A percentile compares a stretch with the other conserved stretches of the same genome.
Conservation (phyloP, 1,140 invertebrate genomes). For the Tetragonula clypearis region DNA sequence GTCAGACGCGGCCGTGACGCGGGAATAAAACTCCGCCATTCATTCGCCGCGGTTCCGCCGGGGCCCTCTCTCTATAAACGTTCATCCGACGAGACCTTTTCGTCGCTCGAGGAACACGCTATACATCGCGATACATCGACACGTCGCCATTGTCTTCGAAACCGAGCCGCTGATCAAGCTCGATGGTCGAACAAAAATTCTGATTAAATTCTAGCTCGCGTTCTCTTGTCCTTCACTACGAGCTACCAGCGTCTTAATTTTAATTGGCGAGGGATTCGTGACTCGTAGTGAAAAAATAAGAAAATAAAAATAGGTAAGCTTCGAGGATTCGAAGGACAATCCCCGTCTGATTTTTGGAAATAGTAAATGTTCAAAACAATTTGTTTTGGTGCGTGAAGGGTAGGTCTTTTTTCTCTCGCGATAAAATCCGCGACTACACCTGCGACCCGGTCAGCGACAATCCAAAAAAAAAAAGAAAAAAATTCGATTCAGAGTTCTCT, state of each 20-base stretch:
- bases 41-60: not conserved
- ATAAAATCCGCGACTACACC: no score
- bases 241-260: not conserved
- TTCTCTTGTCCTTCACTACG: not conserved
- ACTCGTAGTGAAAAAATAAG: no score
- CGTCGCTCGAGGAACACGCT: not conserved
- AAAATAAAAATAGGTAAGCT: no score
- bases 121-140: not conserved
- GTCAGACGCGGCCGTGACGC: conserved; percentile 24
- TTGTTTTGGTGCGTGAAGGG: no score
- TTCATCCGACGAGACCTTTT: not conserved
- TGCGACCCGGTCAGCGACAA: no score
- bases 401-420: no score
- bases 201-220: not conserved
- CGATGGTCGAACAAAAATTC: conserved; percentile 1
- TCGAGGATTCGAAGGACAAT: no score
- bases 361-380: no score
- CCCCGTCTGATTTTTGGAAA: no score
- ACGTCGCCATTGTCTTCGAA: not conserved
- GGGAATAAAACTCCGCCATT: conserved; percentile 26
- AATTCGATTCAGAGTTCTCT: no score
- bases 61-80: not conserved
- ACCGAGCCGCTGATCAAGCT: not conserved
- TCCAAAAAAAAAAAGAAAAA: no score
- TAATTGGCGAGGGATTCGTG: no score